phyloP scores from a whole-genome alignment of 2,888 invertebrate genomes.

The Agonopterix arenella region DNA sequence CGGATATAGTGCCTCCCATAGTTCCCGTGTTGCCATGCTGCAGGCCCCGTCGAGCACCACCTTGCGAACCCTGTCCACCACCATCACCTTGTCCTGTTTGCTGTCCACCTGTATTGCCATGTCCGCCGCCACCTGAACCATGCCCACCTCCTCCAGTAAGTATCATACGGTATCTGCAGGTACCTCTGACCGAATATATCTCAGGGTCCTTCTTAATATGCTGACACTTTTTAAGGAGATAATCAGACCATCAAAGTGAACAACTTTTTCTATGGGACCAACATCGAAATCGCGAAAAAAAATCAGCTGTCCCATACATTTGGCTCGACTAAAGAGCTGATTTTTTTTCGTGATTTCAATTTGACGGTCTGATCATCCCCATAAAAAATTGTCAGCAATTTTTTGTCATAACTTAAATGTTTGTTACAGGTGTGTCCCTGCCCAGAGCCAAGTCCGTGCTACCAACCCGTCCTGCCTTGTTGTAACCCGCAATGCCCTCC shows the following conservation, averaged over 20 bases:
- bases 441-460: constrained; percentile 59
- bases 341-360: no score
- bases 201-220: no score
- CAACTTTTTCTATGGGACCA: no score
- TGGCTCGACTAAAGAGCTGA: no score
- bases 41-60: constrained; percentile 49
- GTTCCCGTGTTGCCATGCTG: constrained; percentile 58
- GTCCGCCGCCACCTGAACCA: constrained; percentile 40
- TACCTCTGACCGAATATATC: no score
- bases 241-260: no score
- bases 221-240: no score
- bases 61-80: constrained; percentile 40
- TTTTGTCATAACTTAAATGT: neutral
- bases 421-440: constrained; percentile 49
- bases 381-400: no score
- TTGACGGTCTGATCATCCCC: no score
- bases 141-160: constrained; percentile 63
- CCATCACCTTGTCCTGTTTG: constrained; percentile 50
- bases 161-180: neutral
- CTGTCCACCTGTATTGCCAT: constrained; percentile 61
- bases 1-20: constrained; percentile 57
- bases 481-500: constrained; percentile 73
- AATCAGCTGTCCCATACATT: no score
- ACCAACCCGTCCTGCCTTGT: constrained; percentile 60
- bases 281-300: no score